phyloP scores from a whole-genome alignment of 2,113 vertebrate genomes.

The Odobenus rosmarus region DNA sequence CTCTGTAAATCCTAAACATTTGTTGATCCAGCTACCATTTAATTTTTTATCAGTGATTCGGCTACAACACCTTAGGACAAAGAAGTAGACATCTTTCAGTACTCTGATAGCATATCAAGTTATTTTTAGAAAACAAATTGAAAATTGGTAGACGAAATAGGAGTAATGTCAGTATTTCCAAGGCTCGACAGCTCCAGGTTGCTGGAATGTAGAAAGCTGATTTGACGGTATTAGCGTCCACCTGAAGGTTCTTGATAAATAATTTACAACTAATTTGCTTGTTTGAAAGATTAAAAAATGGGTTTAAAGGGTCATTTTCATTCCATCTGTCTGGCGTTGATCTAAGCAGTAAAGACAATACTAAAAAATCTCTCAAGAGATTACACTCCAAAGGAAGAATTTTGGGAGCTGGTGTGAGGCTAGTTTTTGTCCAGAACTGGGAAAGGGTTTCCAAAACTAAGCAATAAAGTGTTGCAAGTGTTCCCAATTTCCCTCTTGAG shows the following conservation, averaged over 20 bases:
- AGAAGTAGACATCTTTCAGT: slow-evolving; percentile 17
- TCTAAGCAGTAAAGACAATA: slow-evolving; percentile 72
- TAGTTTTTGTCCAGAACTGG: slow-evolving; percentile 27
- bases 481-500: slow-evolving; percentile 69
- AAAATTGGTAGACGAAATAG: slow-evolving; percentile 65
- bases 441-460: slow-evolving; percentile 50
- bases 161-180: slow-evolving; percentile 41
- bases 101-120: slow-evolving; percentile 44
- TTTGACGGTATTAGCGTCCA: slow-evolving; percentile 59
- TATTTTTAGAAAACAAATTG: slow-evolving; percentile 62
- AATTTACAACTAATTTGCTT: slow-evolving; percentile 78
- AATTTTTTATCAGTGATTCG: slow-evolving; percentile 53
- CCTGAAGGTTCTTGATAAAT: slow-evolving; percentile 75
- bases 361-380: slow-evolving; percentile 63
- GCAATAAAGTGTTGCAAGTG: slow-evolving; percentile 6
- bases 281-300: slow-evolving; percentile 78
- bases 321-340: slow-evolving; percentile 68
- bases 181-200: background rate
- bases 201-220: slow-evolving; percentile 44
- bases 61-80: background rate
- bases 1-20: background rate
- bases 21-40: slow-evolving; percentile 22
- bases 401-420: background rate
- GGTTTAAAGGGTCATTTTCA: slow-evolving; percentile 76
- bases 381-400: background rate